These are phyloP conservation scores for Sarcoramphus papa DNA, from an alignment of 2,797 vertebrate genomes.

Conservation along the genomic window DNA sequence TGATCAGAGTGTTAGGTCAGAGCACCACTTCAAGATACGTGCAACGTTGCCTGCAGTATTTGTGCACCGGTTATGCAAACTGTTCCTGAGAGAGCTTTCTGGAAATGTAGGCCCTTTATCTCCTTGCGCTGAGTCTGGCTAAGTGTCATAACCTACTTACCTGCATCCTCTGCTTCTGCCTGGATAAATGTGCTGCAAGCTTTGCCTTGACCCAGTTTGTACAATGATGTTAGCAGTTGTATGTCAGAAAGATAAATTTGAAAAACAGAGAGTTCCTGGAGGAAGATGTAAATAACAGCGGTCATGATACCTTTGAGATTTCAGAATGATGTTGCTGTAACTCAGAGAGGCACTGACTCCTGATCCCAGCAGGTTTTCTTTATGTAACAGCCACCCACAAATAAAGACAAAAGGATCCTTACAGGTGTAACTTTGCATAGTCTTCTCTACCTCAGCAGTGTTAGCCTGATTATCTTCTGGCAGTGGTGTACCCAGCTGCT, in stretches of 20 bases:
- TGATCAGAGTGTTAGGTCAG: not conserved
- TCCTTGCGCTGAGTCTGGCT: not conserved
- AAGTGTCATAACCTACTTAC: slow-evolving; percentile 51
- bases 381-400: not conserved
- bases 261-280: not conserved
- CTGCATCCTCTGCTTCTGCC: slow-evolving; percentile 26
- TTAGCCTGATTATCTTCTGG: not conserved
- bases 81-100: not conserved
- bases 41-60: not conserved
- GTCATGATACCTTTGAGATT: fast-evolving
- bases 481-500: not conserved
- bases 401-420: not conserved
- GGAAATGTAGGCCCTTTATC: not conserved
- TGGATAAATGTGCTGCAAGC: slow-evolving; percentile 1
- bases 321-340: not conserved
- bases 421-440: not conserved
- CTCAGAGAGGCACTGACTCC: not conserved
- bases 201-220: slow-evolving; percentile 50
- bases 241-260: not conserved
- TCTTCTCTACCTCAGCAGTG: not conserved
- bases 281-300: not conserved
- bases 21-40: fast-evolving
- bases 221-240: fast-evolving
- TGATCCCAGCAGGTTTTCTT: not conserved
- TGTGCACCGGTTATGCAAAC: not conserved